Conservation (phyloP, 30 jellyfish, hydroid and myxozoan species). For the Aurelia aurita complex sp. Pacific region DNA sequence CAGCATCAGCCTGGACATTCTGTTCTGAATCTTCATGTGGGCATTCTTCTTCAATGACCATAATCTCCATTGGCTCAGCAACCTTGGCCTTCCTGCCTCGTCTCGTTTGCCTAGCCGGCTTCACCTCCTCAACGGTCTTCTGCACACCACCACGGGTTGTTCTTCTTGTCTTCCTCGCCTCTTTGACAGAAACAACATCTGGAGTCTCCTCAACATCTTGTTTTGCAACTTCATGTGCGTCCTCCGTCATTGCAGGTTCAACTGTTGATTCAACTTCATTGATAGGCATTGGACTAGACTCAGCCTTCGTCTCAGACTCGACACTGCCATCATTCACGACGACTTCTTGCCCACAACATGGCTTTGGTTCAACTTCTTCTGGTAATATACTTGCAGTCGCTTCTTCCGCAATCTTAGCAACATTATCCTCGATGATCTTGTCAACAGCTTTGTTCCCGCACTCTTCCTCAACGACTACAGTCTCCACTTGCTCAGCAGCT, state of each 20-base stretch:
- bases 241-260: background rate
- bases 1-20: background rate
- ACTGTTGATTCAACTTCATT: background rate
- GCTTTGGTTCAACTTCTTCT: background rate
- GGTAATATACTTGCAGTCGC: background rate
- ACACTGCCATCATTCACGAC: background rate
- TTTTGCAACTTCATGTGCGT: no score
- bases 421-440: background rate
- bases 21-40: background rate
- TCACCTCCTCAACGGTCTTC: background rate
- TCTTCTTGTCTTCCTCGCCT: background rate
- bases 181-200: background rate
- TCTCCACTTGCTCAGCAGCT: background rate
- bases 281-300: background rate
- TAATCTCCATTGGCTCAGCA: background rate
- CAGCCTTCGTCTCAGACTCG: background rate
- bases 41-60: no score
- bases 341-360: no score
- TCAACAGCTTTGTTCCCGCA: background rate
- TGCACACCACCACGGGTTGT: background rate
- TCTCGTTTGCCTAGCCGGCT: conserved; percentile 1
- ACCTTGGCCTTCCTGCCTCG: background rate
- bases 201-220: background rate
- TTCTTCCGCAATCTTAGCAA: background rate
- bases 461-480: background rate